A percentile compares a stretch with the other conserved stretches of the same genome.
Conservation (phyloP, 1,140 invertebrate species). For the Temnothorax curvispinosus region DNA sequence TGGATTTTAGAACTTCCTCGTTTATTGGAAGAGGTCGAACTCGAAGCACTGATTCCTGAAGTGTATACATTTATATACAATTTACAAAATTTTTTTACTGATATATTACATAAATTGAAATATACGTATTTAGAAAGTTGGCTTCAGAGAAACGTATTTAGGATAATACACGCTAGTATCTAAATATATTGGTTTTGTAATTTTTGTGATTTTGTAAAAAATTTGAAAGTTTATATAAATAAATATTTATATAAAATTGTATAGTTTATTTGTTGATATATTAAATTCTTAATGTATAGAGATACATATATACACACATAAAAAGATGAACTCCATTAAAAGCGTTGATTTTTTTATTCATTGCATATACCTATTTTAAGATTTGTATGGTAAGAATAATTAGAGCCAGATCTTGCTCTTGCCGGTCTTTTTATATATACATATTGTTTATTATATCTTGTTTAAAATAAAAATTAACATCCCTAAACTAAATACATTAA, state of each 20-base stretch:
- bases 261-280: not conserved
- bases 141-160: not conserved
- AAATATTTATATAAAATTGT: constrained; percentile 33
- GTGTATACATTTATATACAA: constrained; percentile 22
- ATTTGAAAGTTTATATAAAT: constrained; percentile 3
- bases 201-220: not conserved
- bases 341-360: not conserved
- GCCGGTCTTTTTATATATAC: constrained; percentile 24
- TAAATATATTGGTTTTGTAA: not conserved
- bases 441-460: constrained; percentile 70
- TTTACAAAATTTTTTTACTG: not conserved
- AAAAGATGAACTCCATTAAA: not conserved
- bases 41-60: constrained; percentile 69
- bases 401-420: constrained; percentile 3
- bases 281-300: constrained; percentile 5
- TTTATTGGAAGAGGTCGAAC: constrained; percentile 73
- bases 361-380: not conserved
- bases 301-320: not conserved
- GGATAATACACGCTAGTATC: not conserved
- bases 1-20: constrained; percentile 73
- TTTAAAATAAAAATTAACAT: constrained; percentile 76
- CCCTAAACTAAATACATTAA: constrained; percentile 74
- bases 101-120: constrained; percentile 10
- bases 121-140: not conserved
- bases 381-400: constrained; percentile 24